phyloP scores from a whole-genome alignment of 2,888 invertebrate genomes.

The Protonemura montana region DNA sequence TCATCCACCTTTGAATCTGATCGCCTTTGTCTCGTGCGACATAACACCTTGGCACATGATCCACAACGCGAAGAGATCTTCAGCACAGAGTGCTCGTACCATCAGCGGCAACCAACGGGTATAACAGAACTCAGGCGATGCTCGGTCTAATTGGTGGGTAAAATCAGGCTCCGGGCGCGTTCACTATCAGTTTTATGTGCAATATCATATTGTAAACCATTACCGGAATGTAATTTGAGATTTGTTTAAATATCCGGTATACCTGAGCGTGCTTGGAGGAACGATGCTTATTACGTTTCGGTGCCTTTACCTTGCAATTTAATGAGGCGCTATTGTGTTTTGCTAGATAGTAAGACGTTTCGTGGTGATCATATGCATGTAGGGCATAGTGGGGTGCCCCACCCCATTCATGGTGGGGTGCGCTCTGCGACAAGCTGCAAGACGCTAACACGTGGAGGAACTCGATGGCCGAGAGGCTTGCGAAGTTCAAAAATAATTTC shows the following conservation, averaged over 20 bases:
- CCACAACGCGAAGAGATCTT: background rate
- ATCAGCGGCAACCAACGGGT: background rate
- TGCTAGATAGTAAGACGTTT: background rate
- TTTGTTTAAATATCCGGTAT: background rate
- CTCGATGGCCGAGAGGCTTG: too few species aligned
- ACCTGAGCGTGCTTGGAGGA: background rate
- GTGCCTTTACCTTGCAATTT: background rate
- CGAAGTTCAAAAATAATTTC: too few species aligned
- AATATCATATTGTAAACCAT: slow-evolving; percentile 22
- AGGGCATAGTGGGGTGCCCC: background rate
- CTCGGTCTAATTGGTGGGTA: background rate
- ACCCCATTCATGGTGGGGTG: too few species aligned
- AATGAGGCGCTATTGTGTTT: background rate
- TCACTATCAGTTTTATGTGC: background rate
- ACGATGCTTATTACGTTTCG: background rate
- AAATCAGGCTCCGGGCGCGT: background rate
- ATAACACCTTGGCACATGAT: slow-evolving; percentile 2
- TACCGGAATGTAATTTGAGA: background rate
- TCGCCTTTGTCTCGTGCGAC: slow-evolving; percentile 16
- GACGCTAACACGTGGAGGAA: too few species aligned
- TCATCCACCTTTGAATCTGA: slow-evolving; percentile 26
- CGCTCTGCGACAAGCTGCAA: too few species aligned
- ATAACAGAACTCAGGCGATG: background rate
- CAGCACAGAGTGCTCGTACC: background rate
- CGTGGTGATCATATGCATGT: background rate